Percentiles rank a stretch among this genome's conserved stretches.
These are phyloP conservation scores for Xanthorhoe spadicearia DNA, from an alignment of 2,888 invertebrate genomes.

Conservation along the genomic window DNA sequence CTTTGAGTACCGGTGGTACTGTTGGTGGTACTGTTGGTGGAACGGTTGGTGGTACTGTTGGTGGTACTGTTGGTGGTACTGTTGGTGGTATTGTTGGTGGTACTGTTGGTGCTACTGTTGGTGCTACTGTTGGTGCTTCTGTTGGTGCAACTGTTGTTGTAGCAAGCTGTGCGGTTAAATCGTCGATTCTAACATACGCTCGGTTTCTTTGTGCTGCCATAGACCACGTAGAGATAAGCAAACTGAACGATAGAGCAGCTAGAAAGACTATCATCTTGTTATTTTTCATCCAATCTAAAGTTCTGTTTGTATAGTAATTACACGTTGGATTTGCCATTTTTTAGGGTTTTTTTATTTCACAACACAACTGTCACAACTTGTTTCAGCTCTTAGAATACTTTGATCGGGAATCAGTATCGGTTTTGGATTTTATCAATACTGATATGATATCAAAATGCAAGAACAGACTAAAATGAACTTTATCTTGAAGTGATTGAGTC, in stretches of 20 bases:
- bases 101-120: no score
- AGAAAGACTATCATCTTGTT: slow-evolving; percentile 75
- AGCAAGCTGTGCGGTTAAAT: slow-evolving; percentile 34
- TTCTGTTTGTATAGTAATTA: slow-evolving; percentile 63
- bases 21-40: no score
- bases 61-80: no score
- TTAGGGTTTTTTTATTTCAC: slow-evolving; percentile 27
- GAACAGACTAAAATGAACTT: slow-evolving; percentile 8
- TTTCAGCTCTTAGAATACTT: slow-evolving; percentile 24
- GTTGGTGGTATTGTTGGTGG: no score
- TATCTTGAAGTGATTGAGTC: slow-evolving; percentile 3
- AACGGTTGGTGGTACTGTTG: no score
- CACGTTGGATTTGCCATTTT: slow-evolving; percentile 56
- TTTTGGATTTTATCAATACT: slow-evolving; percentile 37
- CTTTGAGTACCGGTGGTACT: no score
- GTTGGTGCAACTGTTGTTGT: neutral
- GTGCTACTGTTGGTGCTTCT: no score
- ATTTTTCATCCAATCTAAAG: slow-evolving; percentile 67
- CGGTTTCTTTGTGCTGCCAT: slow-evolving; percentile 67
- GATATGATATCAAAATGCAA: slow-evolving; percentile 30
- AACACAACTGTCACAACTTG: slow-evolving; percentile 29
- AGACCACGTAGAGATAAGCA: slow-evolving; percentile 70
- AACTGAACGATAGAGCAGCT: slow-evolving; percentile 63
- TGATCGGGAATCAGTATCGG: slow-evolving; percentile 20
- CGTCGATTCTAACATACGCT: slow-evolving; percentile 51